Base-by-base conservation (phyloP, 2,888 invertebrate species). In the Agriopis marginaria region DNA sequence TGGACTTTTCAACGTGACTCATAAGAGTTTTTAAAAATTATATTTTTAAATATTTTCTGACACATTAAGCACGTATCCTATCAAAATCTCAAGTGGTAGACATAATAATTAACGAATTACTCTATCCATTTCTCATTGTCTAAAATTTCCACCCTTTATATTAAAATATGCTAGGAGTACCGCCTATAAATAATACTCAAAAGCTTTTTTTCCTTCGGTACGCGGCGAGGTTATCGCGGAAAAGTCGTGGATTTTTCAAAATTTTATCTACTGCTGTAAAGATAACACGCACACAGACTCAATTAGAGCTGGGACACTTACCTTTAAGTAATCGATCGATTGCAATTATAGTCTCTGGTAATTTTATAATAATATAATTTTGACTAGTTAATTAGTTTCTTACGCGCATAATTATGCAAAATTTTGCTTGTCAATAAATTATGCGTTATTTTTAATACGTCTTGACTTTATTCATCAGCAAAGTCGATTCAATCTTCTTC, bases 161-260 rank as follows among this genome's bases (percentile, higher is more conserved):
- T 8, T 44, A 17, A 44, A 60, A 54, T n/a, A 12, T 32, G 32
- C 4, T 58, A 3, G 9, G 49, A 23, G 58, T 53, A 67, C 17
- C 0, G 55, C 82, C 91, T 93, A 93, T 90, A 77, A 79, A 90
- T 93, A 78, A 70, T 75, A 62, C 79, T 17, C 62, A 45, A 71
- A 82, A 92, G 91, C 92, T 93, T 94, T 94, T 92, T 93, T 94
- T 42, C 89, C 86, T 82, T 76, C 77, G 75, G 83, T 80, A 79
- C 82, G 84, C 82, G 82, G 82, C 86, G 89, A 87, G 94, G 94
- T 94, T 94, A 94, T 94, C 94, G 86, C 86, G 92, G 93, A 94
- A 94, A 94, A 94, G 93, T 93, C 86, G 87, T 84, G 88, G 82
- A 92, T 94, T 94, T 94, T 94, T 94, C 94, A 93, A 92, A 94